Conservation (phyloP, 2,888 invertebrate species). For the Idaea straminata region DNA sequence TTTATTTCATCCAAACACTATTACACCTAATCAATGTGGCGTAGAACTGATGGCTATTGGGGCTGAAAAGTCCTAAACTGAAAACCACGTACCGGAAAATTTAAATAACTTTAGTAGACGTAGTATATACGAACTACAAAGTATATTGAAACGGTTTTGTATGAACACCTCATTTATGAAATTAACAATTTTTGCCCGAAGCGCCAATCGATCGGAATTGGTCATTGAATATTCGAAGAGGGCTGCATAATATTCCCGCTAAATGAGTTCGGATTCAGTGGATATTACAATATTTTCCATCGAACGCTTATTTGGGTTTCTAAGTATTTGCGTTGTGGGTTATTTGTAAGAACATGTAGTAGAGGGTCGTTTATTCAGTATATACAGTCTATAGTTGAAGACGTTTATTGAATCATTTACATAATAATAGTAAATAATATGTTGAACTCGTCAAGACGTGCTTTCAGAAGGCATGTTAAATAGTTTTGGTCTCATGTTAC, state of each 20-base stretch:
- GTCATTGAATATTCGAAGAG: neutral
- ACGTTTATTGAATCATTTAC: no score
- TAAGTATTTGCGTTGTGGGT: neutral
- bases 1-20: no score
- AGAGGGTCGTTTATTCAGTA: neutral
- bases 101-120: no score
- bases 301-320: neutral
- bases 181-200: neutral
- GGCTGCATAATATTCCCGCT: neutral
- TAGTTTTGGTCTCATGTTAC: no score
- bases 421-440: no score
- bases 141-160: neutral
- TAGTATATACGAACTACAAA: neutral
- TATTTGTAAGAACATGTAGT: neutral
- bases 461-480: no score
- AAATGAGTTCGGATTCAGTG: slow-evolving; percentile 1
- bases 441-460: no score
- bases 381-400: no score
- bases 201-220: slow-evolving; percentile 1
- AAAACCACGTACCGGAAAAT: no score
- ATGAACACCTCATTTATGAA: neutral
- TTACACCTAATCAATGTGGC: no score
- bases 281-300: neutral
- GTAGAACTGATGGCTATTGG: no score
- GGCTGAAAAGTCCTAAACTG: no score